These are phyloP conservation scores for Chlamydotis undulata DNA, from an alignment of 2,113 vertebrate species.

Conservation along the genomic window DNA sequence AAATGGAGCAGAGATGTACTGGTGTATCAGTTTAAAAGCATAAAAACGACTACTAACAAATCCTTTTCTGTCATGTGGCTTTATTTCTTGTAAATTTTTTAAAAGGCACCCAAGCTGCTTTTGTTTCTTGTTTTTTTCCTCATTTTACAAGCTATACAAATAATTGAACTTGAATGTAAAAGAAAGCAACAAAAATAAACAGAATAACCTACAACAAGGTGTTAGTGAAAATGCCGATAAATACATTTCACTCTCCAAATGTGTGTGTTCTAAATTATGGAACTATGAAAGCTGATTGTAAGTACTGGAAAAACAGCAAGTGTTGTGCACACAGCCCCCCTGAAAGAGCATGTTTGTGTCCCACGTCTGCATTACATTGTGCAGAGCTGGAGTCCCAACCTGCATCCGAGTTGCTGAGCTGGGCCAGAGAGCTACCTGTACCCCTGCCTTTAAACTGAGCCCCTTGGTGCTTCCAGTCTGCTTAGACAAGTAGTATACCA, in stretches of 20 bases:
- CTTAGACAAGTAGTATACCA: background rate
- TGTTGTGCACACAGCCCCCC: rapidly evolving
- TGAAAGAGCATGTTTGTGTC: rapidly evolving
- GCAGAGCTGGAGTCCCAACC: background rate
- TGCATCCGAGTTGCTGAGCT: rapidly evolving
- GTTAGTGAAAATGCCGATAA: background rate
- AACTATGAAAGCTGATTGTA: background rate
- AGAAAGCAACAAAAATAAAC: background rate
- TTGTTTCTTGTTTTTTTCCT: background rate
- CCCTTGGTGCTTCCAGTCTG: background rate
- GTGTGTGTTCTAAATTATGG: background rate
- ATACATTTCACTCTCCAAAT: background rate
- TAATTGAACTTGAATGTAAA: background rate
- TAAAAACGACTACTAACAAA: background rate
- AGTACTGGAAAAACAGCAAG: background rate
- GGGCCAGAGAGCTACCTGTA: background rate
- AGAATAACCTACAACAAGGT: background rate
- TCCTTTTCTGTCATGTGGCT: background rate
- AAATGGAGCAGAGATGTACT: background rate
- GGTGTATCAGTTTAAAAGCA: background rate
- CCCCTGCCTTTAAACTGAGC: background rate
- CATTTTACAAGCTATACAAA: background rate
- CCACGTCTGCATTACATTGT: background rate
- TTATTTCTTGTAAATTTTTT: background rate
- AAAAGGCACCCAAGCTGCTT: background rate